Base-by-base conservation (phyloP, 2,797 vertebrate genomes). In the Manis pentadactyla region DNA sequence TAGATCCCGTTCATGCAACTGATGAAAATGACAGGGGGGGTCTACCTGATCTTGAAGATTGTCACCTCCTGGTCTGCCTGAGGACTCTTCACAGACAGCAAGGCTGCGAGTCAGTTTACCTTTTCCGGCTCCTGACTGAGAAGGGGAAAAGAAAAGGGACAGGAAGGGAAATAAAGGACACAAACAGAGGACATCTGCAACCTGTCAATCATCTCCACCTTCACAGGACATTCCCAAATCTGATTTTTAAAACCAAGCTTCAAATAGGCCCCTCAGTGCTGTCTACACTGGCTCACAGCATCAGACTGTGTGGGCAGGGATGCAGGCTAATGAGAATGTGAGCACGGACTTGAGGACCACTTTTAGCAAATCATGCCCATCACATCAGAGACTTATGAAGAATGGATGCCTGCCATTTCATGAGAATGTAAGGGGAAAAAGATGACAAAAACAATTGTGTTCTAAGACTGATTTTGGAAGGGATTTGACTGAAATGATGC, bases 81-180 rank as follows among this genome's bases (percentile, higher is more conserved):
- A 98, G 31, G 99, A 98, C 66, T 99, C 99, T 96, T 99, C 99
- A 81, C 99, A 99, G 64, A 99, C 98, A 78, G 99, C 99, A 90
- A 98, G 98, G 61, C 99, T 99, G 75, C 99, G 99, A 64, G 99
- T 98, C 1, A 99, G 98, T 98, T 99, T 99, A 68, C 99, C 99
- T 98, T 99, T 99, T 84, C 98, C 98, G 31, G 98, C 98, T 97
- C 98, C 99, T 98, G 98, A 98, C 99, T 99, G 97, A 96, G 98
- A 23, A 92, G 37, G 95, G 29, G 39, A n/a, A 46, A 97, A 37
- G 91, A 82, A 93, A 98, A 17, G 84, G 93, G 23, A 94, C n/a
- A 69, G 51, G 91, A 42, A 96, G 15, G 95, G 75, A 97, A 98
- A 96, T 61, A 97, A 97, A 98, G 88, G 81, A 90, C 97, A 97